Base-by-base conservation (phyloP, 2,113 vertebrate genomes). In the Thalassoma bifasciatum region DNA sequence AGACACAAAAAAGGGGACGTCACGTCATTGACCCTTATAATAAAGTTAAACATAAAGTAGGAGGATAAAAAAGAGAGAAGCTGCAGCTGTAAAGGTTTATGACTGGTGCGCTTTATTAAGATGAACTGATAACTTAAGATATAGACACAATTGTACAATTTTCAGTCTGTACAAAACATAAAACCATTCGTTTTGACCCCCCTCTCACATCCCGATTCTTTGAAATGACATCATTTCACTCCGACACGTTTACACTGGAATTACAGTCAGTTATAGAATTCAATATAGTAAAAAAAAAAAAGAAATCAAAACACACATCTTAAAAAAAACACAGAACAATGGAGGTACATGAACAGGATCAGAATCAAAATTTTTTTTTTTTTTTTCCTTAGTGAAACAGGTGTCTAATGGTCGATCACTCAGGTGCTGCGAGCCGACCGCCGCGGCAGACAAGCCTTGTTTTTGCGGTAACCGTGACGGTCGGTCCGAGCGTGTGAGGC, bases 51-150 rank as follows among this genome's bases (percentile, higher is more conserved):
- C n/a, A n/a, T n/a, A n/a, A n/a, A n/a, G n/a, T n/a, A n/a, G n/a
- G n/a, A n/a, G n/a, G n/a, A n/a, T n/a, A n/a, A n/a, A n/a, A n/a
- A 44, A 44, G 17, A 44, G 13, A 2, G 10, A 12, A 17, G 11
- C 13, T 44, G 13, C 13, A 40, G 13, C 3, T 37, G 5, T 75
- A 79, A 83, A 90, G 86, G 79, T 92, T 89, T 89, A 89, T 89
- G 83, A 92, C 87, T 85, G 89, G 90, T 91, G 91, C 90, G 85
- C 88, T 93, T 93, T 93, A 92, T 91, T 92, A 88, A 89, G 87
- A 92, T 91, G 85, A 89, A 91, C 79, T 51, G 90, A 93, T 93
- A 93, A 93, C 87, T 93, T 92, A 92, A 92, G 89, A 88, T 93
- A 92, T 91, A 88, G 83, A 93, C 92, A 93, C 77, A 90, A 92